phyloP scores from a whole-genome alignment of 2,113 vertebrate genomes.

The Polyodon spathula region DNA sequence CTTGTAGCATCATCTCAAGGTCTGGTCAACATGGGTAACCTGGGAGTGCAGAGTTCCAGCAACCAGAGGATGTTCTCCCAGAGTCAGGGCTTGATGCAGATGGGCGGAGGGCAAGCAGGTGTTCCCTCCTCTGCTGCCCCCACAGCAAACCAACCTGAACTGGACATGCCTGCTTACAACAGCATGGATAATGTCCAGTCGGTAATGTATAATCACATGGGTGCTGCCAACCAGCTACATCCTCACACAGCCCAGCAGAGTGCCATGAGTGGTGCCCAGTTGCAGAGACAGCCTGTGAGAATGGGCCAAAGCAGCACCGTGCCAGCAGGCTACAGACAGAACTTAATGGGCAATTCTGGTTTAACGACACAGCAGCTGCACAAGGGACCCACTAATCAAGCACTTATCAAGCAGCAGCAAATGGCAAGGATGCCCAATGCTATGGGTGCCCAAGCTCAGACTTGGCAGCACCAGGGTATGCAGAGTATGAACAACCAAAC shows the following conservation, averaged over 20 bases:
- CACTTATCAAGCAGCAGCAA: slow-evolving; percentile 72
- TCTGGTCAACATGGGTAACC: slow-evolving; percentile 63
- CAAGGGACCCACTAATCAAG: slow-evolving; percentile 66
- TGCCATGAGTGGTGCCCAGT: slow-evolving; percentile 38
- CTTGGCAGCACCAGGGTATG: slow-evolving; percentile 76
- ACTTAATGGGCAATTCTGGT: slow-evolving; percentile 54
- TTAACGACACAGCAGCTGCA: slow-evolving; percentile 65
- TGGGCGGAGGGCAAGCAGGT: slow-evolving; percentile 61
- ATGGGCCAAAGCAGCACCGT: slow-evolving; percentile 48
- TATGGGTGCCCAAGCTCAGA: slow-evolving; percentile 55
- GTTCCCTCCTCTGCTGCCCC: slow-evolving; percentile 59
- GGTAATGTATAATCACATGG: slow-evolving; percentile 66
- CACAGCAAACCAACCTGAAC: slow-evolving; percentile 61
- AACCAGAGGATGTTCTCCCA: slow-evolving; percentile 81
- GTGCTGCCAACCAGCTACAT: slow-evolving; percentile 54
- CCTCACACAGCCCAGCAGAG: slow-evolving; percentile 46
- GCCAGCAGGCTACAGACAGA: slow-evolving; percentile 70
- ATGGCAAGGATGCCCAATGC: slow-evolving; percentile 58
- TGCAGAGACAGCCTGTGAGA: slow-evolving; percentile 60
- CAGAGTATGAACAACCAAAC: slow-evolving; percentile 66
- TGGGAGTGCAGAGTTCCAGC: slow-evolving; percentile 63
- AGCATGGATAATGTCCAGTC: slow-evolving; percentile 69
- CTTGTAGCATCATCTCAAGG: slow-evolving; percentile 68
- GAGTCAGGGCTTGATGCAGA: slow-evolving; percentile 72
- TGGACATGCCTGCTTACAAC: slow-evolving; percentile 64